phyloP scores from a whole-genome alignment of 2,888 invertebrate genomes.

The Agapetus fuscipes region DNA sequence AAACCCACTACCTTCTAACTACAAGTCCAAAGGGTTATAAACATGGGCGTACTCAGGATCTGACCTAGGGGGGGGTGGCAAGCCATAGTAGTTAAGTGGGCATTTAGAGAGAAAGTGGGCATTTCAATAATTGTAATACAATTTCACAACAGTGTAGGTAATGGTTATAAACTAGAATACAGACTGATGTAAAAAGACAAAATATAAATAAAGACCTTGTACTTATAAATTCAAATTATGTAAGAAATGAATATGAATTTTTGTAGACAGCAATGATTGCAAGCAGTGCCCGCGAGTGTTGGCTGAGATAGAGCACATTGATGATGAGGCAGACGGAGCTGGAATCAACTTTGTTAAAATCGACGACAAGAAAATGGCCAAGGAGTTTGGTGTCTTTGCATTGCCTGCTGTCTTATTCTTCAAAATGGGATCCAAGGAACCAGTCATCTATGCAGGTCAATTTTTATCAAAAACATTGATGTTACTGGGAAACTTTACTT shows the following conservation, averaged over 20 bases:
- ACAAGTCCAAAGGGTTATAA: too few species aligned
- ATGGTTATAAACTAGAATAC: too few species aligned
- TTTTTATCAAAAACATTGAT: conserved; percentile 2
- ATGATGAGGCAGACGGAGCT: conserved; percentile 83
- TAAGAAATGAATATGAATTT: conserved; percentile 26
- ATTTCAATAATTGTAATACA: too few species aligned
- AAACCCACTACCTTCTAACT: too few species aligned
- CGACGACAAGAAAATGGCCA: conserved; percentile 79
- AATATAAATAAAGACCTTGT: too few species aligned
- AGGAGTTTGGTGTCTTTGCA: conserved; percentile 82
- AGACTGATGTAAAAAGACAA: too few species aligned
- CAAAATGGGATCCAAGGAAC: conserved; percentile 77
- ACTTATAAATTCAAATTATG: too few species aligned
- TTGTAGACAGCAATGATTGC: conserved; percentile 89
- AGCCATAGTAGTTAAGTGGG: too few species aligned
- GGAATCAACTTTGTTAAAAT: conserved; percentile 91
- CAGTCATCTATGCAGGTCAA: conserved; percentile 81
- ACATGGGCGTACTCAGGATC: too few species aligned
- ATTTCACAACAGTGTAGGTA: too few species aligned
- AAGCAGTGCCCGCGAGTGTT: conserved; percentile 86
- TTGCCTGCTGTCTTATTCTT: conserved; percentile 86
- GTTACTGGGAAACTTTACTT: not conserved
- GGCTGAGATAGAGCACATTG: conserved; percentile 83
- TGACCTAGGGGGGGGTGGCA: too few species aligned
- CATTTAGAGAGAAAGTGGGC: too few species aligned